Percentiles rank a stretch among this genome's conserved stretches.
These are phyloP conservation scores for Vespertilio murinus DNA, from an alignment of 2,797 vertebrate species.

Conservation along the genomic window DNA sequence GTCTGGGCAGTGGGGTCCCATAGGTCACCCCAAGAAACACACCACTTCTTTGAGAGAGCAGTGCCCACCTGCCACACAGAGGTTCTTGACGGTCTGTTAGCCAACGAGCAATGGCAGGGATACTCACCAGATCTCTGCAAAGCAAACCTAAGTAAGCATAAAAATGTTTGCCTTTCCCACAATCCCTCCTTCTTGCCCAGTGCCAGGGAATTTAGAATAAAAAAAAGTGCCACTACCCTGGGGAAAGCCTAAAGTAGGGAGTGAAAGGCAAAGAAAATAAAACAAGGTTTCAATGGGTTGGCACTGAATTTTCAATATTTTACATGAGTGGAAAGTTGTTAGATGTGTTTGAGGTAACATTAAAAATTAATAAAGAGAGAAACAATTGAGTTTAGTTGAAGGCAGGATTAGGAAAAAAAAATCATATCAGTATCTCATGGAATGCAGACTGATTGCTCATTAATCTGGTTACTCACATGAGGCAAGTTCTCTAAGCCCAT, in stretches of 20 bases:
- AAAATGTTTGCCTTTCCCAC: not conserved
- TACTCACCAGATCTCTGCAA: not conserved
- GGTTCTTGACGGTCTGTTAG: not conserved
- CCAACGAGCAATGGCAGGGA: not conserved
- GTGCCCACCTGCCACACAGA: not conserved
- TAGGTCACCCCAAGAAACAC: not conserved
- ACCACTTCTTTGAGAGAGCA: not conserved
- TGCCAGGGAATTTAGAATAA: not conserved
- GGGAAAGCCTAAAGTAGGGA: not conserved
- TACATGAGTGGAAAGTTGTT: not conserved
- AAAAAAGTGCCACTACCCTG: not conserved
- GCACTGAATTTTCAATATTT: conserved; percentile 19
- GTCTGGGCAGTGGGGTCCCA: not conserved
- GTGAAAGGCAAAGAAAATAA: not conserved
- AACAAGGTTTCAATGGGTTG: not conserved
- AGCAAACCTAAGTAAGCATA: not conserved
- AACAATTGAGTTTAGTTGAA: not conserved
- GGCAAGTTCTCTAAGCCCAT: not conserved
- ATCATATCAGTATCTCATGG: not conserved
- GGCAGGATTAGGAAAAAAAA: not conserved
- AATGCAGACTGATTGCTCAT: not conserved
- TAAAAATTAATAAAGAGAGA: conserved; percentile 8
- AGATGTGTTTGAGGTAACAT: not conserved
- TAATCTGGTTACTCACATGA: not conserved
- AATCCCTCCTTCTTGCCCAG: not conserved